Conservation (phyloP, 2,888 invertebrate genomes). For the Hypolimnas misippus region DNA sequence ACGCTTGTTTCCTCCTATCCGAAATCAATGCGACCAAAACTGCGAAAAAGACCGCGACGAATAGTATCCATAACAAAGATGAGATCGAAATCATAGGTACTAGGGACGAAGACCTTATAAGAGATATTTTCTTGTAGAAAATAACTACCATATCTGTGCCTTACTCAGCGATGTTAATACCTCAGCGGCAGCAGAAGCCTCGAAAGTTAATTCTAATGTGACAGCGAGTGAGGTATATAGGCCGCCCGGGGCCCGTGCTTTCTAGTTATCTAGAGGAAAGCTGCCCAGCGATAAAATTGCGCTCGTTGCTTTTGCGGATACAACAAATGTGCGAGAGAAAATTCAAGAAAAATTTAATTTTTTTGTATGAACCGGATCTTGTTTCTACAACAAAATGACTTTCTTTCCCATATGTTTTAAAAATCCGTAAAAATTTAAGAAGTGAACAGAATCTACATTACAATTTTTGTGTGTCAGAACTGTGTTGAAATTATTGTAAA, state of each 20-base stretch:
- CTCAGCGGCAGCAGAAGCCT: slow-evolving; percentile 50
- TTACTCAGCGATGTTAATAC: slow-evolving; percentile 17
- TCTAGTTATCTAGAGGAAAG: slow-evolving; percentile 47
- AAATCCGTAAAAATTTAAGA: no score
- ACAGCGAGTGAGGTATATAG: slow-evolving; percentile 52
- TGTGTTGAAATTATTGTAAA: no score
- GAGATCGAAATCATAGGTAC: no score
- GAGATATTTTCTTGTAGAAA: not conserved
- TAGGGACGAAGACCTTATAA: not conserved
- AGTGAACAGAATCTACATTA: no score
- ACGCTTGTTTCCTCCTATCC: no score
- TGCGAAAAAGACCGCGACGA: no score
- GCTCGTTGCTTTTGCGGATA: slow-evolving; percentile 10
- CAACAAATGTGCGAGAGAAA: not conserved
- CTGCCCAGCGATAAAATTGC: slow-evolving; percentile 34
- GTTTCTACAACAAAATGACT: not conserved
- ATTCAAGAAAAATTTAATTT: not conserved
- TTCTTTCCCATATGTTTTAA: no score
- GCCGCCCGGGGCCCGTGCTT: slow-evolving; percentile 57
- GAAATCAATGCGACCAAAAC: no score
- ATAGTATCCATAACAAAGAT: no score
- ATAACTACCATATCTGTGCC: slow-evolving; percentile 8
- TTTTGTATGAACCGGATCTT: not conserved
- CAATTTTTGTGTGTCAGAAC: no score
- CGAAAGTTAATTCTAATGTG: slow-evolving; percentile 59